Evolutionary conservation across 2,888 invertebrate genomes (phyloP), one percentile per base, ranked within the genome.

Genomic region (Sceliomorpha sp.): DNA sequence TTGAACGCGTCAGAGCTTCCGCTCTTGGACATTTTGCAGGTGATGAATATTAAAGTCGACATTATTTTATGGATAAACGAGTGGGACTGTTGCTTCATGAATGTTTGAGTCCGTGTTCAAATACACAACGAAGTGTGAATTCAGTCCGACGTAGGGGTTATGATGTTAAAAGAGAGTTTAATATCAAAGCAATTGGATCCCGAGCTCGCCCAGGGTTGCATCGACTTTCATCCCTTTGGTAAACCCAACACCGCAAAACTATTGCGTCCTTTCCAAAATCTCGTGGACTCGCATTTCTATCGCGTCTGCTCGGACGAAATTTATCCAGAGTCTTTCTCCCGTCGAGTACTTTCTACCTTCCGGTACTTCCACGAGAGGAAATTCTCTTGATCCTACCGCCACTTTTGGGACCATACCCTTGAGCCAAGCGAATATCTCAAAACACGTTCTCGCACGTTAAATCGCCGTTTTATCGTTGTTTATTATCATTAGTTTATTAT

Each of bases 121-220:
- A 36, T 36, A 32, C 27, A 36, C 42, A 40, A 48, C 26, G n/a
- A 48, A 40, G 36, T 44, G 50, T 29, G 17, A 42, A 40, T 20
- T 15, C 48, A 42, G 37, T 47, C 36, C 26, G 37, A 40, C 36
- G 10, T 24, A 9, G 29, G 51, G 59, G 60, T 64, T 73, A 75
- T 76, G 69, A 75, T 76, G 76, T 79, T 76, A 79, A 75, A 78
- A 77, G 74, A 76, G 77, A 73, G 80, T 83, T 84, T 82, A 84
- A 84, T 83, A 83, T 82, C 81, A 78, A 72, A 70, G 81, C 77
- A 79, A 84, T 82, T 74, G 72, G 81, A 84, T 81, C 79, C n/a
- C 74, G 72, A 72, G 70, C 76, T 72, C 75, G 73, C 77, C 74
- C 67, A 44, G 72, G 71, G 73, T 69, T 70, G 72, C 76, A 78